Evolutionary conservation across 2,888 invertebrate species (phyloP).

Genomic region (Gortyna flavago): DNA sequence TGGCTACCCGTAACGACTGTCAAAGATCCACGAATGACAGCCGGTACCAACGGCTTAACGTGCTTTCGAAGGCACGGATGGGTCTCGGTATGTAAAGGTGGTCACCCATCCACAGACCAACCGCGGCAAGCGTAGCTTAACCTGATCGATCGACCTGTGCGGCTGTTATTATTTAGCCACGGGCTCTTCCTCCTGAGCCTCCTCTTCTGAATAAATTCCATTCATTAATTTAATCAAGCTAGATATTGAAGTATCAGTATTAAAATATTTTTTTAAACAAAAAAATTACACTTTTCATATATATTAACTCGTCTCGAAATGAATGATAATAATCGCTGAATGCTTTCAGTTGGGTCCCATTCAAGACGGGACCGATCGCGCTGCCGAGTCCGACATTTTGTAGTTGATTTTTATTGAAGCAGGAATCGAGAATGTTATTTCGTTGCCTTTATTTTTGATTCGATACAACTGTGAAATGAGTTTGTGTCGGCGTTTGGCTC

Average conservation of each 20-base stretch:
- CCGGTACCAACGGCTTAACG: too few relatives aligned
- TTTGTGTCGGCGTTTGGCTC: slow-evolving; percentile 33
- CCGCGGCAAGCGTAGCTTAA: too few relatives aligned
- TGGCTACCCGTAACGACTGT: too few relatives aligned
- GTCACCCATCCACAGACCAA: too few relatives aligned
- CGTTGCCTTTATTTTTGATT: slow-evolving; percentile 67
- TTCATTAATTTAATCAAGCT: not conserved
- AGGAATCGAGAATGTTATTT: slow-evolving; percentile 72
- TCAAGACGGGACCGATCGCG: slow-evolving; percentile 74
- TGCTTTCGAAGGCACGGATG: too few relatives aligned
- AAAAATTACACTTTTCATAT: not conserved
- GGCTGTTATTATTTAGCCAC: too few relatives aligned
- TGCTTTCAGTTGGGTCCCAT: slow-evolving; percentile 47
- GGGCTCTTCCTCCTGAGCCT: too few relatives aligned
- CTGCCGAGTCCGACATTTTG: slow-evolving; percentile 71
- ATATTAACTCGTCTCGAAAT: slow-evolving; percentile 5
- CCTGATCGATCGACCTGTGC: too few relatives aligned
- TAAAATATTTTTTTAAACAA: not conserved
- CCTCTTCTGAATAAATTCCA: not conserved
- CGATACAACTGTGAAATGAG: slow-evolving; percentile 52
- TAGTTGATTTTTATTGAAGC: slow-evolving; percentile 82
- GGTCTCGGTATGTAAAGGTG: too few relatives aligned
- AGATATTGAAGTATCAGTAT: not conserved
- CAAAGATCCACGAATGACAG: too few relatives aligned
- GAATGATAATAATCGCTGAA: slow-evolving; percentile 45